Evolutionary conservation across 2,113 vertebrate genomes (phyloP).

Genomic region (Phrynocephalus versicolor): DNA sequence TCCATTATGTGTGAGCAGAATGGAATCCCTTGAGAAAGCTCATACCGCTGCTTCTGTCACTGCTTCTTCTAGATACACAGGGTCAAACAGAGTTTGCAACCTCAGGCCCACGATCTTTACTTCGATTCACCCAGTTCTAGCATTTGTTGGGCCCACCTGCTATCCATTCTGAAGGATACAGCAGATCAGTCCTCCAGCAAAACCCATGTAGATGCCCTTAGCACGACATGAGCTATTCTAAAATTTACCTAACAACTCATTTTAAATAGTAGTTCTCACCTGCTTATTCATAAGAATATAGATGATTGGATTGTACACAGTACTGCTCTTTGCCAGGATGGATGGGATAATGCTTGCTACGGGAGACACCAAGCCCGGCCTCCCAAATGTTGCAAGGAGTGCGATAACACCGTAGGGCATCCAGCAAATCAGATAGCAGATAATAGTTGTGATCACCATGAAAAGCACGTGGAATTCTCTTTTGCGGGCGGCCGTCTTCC

Average conservation of each 20-base stretch:
- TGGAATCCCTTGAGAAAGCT: no score
- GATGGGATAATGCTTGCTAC: slow-evolving; percentile 81
- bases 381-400: slow-evolving; percentile 83
- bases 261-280: slow-evolving; percentile 61
- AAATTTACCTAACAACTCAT: neutral
- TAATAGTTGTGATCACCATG: slow-evolving; percentile 82
- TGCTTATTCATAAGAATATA: slow-evolving; percentile 88
- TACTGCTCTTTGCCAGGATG: slow-evolving; percentile 87
- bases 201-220: no score
- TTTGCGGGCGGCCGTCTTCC: slow-evolving; percentile 77
- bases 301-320: slow-evolving; percentile 85
- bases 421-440: slow-evolving; percentile 84
- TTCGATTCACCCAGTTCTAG: neutral
- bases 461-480: slow-evolving; percentile 83
- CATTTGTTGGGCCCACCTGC: neutral
- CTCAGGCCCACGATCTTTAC: neutral
- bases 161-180: neutral
- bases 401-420: slow-evolving; percentile 83
- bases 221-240: neutral
- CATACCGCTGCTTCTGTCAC: no score
- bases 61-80: neutral
- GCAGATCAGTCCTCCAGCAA: neutral
- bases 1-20: no score
- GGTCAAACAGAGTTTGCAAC: neutral
- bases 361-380: slow-evolving; percentile 76